Evolutionary conservation across 2,113 vertebrate genomes (phyloP).

Genomic region (Pteruthius melanotis): DNA sequence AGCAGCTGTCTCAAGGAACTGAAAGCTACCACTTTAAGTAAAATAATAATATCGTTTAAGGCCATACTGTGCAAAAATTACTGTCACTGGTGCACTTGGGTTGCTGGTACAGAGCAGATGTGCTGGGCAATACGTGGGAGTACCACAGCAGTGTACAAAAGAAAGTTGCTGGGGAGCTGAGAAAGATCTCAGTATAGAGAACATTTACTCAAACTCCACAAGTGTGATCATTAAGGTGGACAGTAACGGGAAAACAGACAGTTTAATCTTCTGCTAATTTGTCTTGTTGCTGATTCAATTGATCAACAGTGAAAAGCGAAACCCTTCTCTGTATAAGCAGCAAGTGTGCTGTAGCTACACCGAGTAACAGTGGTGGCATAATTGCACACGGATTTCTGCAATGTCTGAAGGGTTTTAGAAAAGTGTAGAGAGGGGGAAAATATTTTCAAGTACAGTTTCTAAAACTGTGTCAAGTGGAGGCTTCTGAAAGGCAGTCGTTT

Average conservation of each 20-base stretch:
- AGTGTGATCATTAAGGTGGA: not conserved
- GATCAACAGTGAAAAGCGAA: not conserved
- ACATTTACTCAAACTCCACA: too few species aligned
- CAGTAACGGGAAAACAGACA: not conserved
- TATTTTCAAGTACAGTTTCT: not conserved
- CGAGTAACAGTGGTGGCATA: not conserved
- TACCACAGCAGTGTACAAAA: accelerated
- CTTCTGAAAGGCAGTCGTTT: not conserved
- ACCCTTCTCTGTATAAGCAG: not conserved
- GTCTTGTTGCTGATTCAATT: not conserved
- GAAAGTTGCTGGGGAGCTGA: not conserved
- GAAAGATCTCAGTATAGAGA: not conserved
- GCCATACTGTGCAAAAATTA: not conserved
- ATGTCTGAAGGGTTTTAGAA: not conserved
- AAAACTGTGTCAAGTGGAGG: not conserved
- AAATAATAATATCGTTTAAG: not conserved
- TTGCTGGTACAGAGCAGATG: accelerated
- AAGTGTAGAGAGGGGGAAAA: not conserved
- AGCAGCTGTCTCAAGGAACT: not conserved
- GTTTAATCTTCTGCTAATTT: not conserved
- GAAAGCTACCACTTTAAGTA: not conserved
- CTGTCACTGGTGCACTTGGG: not conserved
- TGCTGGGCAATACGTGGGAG: not conserved
- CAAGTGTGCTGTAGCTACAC: not conserved
- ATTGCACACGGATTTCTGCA: not conserved